Evolutionary conservation across 2,888 invertebrate species (phyloP).

Genomic region (Strigamia crassipes): DNA sequence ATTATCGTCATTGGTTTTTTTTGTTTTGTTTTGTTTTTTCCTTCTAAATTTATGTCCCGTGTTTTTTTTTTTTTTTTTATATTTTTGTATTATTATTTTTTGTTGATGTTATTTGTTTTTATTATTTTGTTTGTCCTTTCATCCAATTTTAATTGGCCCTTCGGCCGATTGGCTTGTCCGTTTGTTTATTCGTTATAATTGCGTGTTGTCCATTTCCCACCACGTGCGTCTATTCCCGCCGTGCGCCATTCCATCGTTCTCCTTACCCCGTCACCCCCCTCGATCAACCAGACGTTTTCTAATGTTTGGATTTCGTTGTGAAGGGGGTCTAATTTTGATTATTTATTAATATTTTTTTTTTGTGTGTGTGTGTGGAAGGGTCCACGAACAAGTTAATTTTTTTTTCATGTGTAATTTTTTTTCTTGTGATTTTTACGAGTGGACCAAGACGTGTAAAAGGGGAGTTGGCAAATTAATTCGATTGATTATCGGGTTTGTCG

Average conservation of each 20-base stretch:
- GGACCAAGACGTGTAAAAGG: not conserved
- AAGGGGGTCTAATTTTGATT: not conserved
- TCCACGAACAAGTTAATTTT: not conserved
- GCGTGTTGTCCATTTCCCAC: constrained; percentile 41
- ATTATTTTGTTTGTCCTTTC: constrained; percentile 26
- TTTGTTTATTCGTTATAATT: constrained; percentile 46
- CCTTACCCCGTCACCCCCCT: not conserved
- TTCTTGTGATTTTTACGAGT: not conserved
- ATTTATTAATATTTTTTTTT: constrained; percentile 13
- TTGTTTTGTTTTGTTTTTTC: not conserved
- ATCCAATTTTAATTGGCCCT: constrained; percentile 36
- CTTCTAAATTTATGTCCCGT: too few relatives aligned
- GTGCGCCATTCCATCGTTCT: constrained; percentile 21
- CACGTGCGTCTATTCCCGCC: constrained; percentile 45
- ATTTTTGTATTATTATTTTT: not conserved
- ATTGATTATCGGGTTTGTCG: constrained; percentile 42
- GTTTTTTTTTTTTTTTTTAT: not conserved
- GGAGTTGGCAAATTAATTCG: constrained; percentile 24
- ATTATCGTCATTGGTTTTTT: not conserved
- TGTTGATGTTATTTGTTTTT: constrained; percentile 23
- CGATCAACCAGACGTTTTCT: not conserved
- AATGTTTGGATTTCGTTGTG: not conserved
- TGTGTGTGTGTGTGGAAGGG: too few relatives aligned
- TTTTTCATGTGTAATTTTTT: not conserved
- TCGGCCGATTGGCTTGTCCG: constrained; percentile 44